phyloP scores from a whole-genome alignment of 2,888 invertebrate genomes.

The Labia minor region DNA sequence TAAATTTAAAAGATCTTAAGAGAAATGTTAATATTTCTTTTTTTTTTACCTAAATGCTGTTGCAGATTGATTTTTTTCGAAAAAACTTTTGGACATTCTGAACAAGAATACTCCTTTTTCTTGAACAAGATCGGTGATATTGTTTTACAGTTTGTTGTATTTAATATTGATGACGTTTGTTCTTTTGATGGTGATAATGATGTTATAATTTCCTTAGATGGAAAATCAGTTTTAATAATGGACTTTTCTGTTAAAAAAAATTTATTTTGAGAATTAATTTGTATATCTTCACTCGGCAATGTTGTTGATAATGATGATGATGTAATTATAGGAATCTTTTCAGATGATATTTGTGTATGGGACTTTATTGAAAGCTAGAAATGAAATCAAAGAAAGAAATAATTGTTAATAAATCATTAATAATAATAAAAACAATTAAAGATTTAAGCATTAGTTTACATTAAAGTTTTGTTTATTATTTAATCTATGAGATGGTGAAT shows the following conservation, averaged over 20 bases:
- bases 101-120: slow-evolving; percentile 30
- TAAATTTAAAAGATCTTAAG: no score
- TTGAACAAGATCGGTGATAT: not conserved
- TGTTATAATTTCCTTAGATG: not conserved
- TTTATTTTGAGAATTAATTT: not conserved
- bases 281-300: not conserved
- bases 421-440: slow-evolving; percentile 17
- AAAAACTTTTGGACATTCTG: slow-evolving; percentile 34
- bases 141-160: not conserved
- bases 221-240: not conserved
- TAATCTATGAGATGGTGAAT: not conserved
- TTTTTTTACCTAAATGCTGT: slow-evolving; percentile 33
- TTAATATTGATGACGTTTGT: not conserved
- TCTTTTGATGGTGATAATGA: not conserved
- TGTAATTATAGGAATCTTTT: no score
- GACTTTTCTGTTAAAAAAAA: not conserved
- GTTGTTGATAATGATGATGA: not conserved
- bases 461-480: not conserved
- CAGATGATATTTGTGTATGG: not conserved
- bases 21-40: no score
- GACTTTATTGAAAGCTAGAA: slow-evolving; percentile 27
- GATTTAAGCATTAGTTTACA: not conserved
- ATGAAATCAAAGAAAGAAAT: slow-evolving; percentile 15
- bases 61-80: slow-evolving; percentile 34
- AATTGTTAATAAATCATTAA: slow-evolving; percentile 9